Conservation (phyloP, 2,888 invertebrate species). For the Hypercompe scribonia region DNA sequence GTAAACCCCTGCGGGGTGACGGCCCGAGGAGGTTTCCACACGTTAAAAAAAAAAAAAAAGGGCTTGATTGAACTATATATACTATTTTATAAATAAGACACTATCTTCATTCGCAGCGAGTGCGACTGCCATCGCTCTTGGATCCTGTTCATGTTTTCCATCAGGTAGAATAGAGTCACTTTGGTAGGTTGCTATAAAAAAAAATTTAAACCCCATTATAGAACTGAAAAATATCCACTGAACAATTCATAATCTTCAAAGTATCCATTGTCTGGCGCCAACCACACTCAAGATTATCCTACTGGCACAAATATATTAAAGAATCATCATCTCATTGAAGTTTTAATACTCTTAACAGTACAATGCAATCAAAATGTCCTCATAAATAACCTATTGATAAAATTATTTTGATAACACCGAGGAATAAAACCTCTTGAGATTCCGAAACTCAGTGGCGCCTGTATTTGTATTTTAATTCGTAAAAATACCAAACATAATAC, state of each 20-base stretch:
- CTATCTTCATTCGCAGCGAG: too few relatives aligned
- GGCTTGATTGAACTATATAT: too few relatives aligned
- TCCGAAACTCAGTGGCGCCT: constrained; percentile 56
- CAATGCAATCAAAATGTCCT: constrained; percentile 16
- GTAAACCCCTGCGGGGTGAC: too few relatives aligned
- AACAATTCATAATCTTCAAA: not conserved
- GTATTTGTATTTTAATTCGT: constrained; percentile 40
- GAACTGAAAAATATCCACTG: not conserved
- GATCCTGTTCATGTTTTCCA: too few relatives aligned
- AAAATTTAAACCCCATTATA: not conserved
- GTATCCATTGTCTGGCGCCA: not conserved
- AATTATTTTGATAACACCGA: constrained; percentile 45
- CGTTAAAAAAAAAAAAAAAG: too few relatives aligned
- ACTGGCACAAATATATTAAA: not conserved
- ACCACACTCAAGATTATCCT: not conserved
- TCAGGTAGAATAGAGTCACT: too few relatives aligned
- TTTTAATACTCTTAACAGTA: constrained; percentile 2
- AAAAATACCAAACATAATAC: constrained; percentile 41
- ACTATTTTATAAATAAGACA: too few relatives aligned
- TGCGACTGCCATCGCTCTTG: too few relatives aligned
- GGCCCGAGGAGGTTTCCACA: too few relatives aligned
- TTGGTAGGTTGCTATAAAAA: too few relatives aligned
- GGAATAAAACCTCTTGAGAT: constrained; percentile 60
- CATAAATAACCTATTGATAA: constrained; percentile 29
- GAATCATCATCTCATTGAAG: not conserved